A percentile compares a stretch with the other conserved stretches of the same genome.
phyloP scores from a whole-genome alignment of 2,888 invertebrate species.

The Leucophora obtusa region DNA sequence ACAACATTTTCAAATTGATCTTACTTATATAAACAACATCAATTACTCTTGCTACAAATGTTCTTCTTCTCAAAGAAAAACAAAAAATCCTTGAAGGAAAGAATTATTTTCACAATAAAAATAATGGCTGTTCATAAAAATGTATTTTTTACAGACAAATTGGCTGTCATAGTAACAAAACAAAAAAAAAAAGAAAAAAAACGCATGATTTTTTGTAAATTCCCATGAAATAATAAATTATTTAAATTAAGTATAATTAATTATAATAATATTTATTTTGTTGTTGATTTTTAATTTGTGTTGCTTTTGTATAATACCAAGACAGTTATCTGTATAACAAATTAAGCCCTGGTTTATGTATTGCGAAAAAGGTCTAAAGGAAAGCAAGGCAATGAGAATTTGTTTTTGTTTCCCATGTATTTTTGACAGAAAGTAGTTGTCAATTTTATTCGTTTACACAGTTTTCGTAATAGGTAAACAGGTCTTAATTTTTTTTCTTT shows the following conservation, averaged over 20 bases:
- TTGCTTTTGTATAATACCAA: too few relatives aligned
- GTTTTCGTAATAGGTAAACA: too few relatives aligned
- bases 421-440: too few relatives aligned
- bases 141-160: background rate
- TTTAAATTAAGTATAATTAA: conserved; percentile 10
- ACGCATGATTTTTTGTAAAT: background rate
- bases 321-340: too few relatives aligned
- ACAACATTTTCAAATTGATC: background rate
- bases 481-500: too few relatives aligned
- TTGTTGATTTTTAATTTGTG: conserved; percentile 1
- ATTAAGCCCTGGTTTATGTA: too few relatives aligned
- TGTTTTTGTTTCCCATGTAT: too few relatives aligned
- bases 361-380: too few relatives aligned
- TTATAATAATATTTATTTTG: conserved; percentile 26
- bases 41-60: background rate
- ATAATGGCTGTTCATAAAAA: background rate
- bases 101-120: too few relatives aligned
- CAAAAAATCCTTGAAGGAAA: background rate
- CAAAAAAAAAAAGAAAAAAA: too few relatives aligned
- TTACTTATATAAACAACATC: background rate
- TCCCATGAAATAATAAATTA: background rate
- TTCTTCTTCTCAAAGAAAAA: background rate
- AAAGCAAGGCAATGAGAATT: too few relatives aligned
- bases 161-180: background rate
- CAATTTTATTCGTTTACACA: too few relatives aligned